Base-by-base conservation (phyloP, 1,140 invertebrate species). In the Druon quercuslanigerum region DNA sequence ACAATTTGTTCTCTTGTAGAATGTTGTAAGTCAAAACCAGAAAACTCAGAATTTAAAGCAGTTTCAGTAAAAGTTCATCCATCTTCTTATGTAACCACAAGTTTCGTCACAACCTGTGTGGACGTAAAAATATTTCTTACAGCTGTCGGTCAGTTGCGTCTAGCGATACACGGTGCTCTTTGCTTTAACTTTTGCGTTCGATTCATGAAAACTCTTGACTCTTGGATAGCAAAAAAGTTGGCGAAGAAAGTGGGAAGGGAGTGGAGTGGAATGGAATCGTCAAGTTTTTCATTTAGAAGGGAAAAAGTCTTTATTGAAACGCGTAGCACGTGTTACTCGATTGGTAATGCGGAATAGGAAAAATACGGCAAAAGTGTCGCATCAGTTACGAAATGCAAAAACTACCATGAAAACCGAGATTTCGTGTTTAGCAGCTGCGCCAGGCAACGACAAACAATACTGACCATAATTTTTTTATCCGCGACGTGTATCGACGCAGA, bases 61-160 rank as follows among this genome's bases (percentile, higher is more conserved):
- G 16, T 25, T 60, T 33, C 12, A 60, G 16, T 14, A 40, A 66
- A 66, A 66, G 33, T 66, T 66, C 25, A 66, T 40, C 60, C 40
- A 14, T 40, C 60, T 66, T 66, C 60, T 40, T 33, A 66, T 40
- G 40, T 40, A 66, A 40, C 60, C 57, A 66, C 25, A 66, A 66
- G 25, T 46, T 66, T 66, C 60, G 60, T 46, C 60, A 33, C 60
- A 66, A 66, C 60, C 60, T 40, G 25, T 66, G 60, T 66, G 60
- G 60, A 66, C 25, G 6, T 46, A 33, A 66, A 60, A 66, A 66
- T 33, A 66, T 66, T 66, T 66, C 60, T 66, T 46, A 66, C 60
- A 66, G 60, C 60, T 66, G 60, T 66, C 60, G 60, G 60, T 66
- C 60, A 66, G 60, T 66, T 66, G 60, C 60, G 33, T 40, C 60